Base-by-base conservation (phyloP, 2,888 invertebrate species). In the Volucella zonaria region DNA sequence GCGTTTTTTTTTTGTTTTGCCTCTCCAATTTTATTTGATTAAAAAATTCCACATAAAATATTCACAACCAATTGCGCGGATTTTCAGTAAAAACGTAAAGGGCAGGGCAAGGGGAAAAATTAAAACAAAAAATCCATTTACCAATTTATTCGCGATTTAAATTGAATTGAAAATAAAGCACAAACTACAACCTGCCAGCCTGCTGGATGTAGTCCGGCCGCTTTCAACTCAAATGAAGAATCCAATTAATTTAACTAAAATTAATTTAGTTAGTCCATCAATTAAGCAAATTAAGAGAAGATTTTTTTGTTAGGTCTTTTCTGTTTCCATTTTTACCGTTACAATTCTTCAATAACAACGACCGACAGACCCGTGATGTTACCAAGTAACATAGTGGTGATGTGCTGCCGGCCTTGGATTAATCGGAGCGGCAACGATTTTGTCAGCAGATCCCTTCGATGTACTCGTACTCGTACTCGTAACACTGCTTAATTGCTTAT, bases 281-380 rank as follows among this genome's bases (percentile, higher is more conserved):
- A 83, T 83, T 83, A 79, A 66, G 64, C 18, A 75, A 83, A 83
- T 83, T 83, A 77, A 67, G 59, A 51, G 31, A 31, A 31, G 31
- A 59, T 18, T 14, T 45, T n/a, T 45, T 54, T 56, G n/a, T 66
- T 66, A 23, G 42, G 23, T 4, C n/a, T 23, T 62, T 68, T 15
- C 42, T 12, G 11, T 40, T 51, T 11, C 14, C 42, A 52, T 23
- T 52, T 12, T 43, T 11, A n/a, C 3, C 11, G n/a, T 10, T 1
- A 9, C 14, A n/a, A 56, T 40, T 43, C n/a, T 3, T 45, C 31
- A 31, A 45, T 8, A 43, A 54, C 12, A 40, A 14, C 8, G 31
- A 31, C 31, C 31, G 31, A 6, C 31, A 31, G 31, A 2, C 0
- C 6, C 6, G 6, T 31, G 31, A 31, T 31, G 31, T 31, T 31